These are phyloP conservation scores for Pipa parva DNA, from an alignment of 2,113 vertebrate genomes.

Conservation along the genomic window DNA sequence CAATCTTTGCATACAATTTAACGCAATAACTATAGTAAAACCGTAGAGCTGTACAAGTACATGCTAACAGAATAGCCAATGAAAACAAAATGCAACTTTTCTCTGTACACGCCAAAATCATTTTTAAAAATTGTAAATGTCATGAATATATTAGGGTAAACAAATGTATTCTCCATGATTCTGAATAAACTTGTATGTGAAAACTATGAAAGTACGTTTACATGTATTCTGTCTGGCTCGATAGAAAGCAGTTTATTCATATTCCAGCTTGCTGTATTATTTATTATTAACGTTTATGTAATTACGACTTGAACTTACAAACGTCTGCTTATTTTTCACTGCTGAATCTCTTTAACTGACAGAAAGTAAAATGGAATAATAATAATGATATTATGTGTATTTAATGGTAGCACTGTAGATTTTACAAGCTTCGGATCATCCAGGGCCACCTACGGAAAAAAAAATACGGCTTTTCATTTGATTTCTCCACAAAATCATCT, in stretches of 20 bases:
- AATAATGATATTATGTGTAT: not conserved
- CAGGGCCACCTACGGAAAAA: not conserved
- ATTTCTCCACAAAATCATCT: slow-evolving; percentile 14
- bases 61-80: no score
- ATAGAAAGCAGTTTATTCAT: not conserved
- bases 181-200: no score
- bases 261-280: not conserved
- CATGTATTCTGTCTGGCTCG: no score
- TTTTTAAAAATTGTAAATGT: no score
- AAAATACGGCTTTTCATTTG: slow-evolving; percentile 8
- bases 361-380: not conserved
- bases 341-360: not conserved
- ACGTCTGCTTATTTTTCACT: not conserved
- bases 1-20: no score
- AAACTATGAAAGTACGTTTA: no score
- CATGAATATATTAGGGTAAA: no score
- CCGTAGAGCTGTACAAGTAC: no score
- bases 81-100: no score
- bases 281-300: not conserved
- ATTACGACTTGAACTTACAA: not conserved
- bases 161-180: no score
- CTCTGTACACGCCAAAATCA: no score
- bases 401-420: not conserved
- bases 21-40: no score
- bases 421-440: not conserved